Conservation (phyloP, 2,888 invertebrate species). For the Oithona nana region DNA sequence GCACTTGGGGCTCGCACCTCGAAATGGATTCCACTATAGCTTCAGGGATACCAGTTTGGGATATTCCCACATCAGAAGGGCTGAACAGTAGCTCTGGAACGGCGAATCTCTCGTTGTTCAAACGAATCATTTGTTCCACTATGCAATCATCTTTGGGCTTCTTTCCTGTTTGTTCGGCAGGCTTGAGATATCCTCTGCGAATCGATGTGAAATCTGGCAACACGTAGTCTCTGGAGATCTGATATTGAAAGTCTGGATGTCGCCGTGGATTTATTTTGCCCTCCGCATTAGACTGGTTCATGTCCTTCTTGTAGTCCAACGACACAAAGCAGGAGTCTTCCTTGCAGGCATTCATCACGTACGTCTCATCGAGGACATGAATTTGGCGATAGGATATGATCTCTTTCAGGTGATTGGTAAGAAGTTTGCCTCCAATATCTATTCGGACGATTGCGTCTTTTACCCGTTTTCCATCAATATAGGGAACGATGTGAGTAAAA, state of each 20-base stretch:
- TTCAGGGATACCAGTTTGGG: conserved; percentile 76
- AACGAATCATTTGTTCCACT: conserved; percentile 29
- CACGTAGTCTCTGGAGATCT: conserved; percentile 71
- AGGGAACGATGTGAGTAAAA: conserved; percentile 83
- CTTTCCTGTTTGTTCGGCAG: conserved; percentile 30
- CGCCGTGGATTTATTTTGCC: conserved; percentile 33
- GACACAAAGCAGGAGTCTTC: conserved; percentile 93
- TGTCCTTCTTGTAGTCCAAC: conserved; percentile 55
- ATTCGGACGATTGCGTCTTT: conserved; percentile 55
- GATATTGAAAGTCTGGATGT: conserved; percentile 26
- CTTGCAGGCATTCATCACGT: conserved; percentile 88
- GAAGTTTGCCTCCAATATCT: conserved; percentile 85
- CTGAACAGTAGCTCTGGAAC: conserved; percentile 86
- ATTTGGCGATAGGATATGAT: conserved; percentile 80
- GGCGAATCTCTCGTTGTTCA: conserved; percentile 83
- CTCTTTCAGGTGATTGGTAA: conserved; percentile 95
- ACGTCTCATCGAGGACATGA: conserved; percentile 82
- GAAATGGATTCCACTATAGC: conserved; percentile 60
- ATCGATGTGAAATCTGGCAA: conserved; percentile 86
- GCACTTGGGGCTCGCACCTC: conserved; percentile 36
- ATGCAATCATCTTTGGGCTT: conserved; percentile 24
- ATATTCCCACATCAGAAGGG: conserved; percentile 83
- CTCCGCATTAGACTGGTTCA: conserved; percentile 40
- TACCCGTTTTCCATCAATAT: conserved; percentile 52
- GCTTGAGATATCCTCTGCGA: conserved; percentile 50